A percentile compares a stretch with the other conserved stretches of the same genome.
Evolutionary conservation across 1,140 invertebrate genomes (phyloP).

Genomic region (Drosophila lowei): DNA sequence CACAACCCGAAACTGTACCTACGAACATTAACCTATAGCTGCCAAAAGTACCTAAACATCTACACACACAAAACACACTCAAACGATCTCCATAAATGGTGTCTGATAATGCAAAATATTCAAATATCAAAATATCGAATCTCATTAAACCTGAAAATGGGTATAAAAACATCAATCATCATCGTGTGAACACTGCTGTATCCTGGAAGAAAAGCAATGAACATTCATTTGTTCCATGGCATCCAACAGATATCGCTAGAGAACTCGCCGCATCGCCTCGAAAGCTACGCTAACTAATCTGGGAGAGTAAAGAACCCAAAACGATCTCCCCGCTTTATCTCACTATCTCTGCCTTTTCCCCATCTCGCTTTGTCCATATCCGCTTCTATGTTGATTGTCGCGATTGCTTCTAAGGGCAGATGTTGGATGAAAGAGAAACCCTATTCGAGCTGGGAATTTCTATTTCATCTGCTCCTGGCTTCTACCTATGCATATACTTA

Average conservation of each 20-base stretch:
- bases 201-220: constrained; percentile 22
- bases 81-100: constrained; percentile 52
- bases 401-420: constrained; percentile 15
- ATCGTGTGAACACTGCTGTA: neutral
- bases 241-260: constrained; percentile 4
- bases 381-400: constrained; percentile 46
- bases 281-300: constrained; percentile 53
- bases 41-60: constrained; percentile 49
- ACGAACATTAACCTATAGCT: constrained; percentile 57
- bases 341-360: neutral
- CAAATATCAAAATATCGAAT: constrained; percentile 15
- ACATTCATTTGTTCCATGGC: constrained; percentile 30
- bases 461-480: constrained; percentile 11
- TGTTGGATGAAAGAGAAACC: constrained; percentile 2
- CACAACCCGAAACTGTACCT: constrained; percentile 41
- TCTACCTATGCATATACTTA: neutral
- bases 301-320: neutral
- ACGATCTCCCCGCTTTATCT: constrained; percentile 10
- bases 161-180: constrained; percentile 20
- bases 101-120: constrained; percentile 54
- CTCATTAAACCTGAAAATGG: neutral
- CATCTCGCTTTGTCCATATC: constrained; percentile 1
- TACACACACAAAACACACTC: constrained; percentile 15
- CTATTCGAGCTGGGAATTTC: neutral
- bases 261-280: constrained; percentile 35